Evolutionary conservation across 2,797 vertebrate species (phyloP).

Genomic region (Huso huso): DNA sequence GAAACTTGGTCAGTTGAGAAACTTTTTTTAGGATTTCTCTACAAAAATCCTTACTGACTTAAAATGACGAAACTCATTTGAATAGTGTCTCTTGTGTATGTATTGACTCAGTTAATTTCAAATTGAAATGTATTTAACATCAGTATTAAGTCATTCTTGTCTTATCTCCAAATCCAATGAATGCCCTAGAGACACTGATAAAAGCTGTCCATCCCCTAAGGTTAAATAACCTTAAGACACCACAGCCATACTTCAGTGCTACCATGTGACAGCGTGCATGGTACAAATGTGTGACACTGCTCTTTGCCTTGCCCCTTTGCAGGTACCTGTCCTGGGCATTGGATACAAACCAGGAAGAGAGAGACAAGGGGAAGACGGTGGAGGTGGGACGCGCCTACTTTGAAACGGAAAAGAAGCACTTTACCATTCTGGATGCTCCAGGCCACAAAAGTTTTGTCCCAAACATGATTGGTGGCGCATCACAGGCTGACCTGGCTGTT

Average conservation of each 20-base stretch:
- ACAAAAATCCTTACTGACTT: not conserved
- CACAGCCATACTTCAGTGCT: no score
- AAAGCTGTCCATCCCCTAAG: no score
- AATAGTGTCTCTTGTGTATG: no score
- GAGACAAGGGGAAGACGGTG: conserved; percentile 96
- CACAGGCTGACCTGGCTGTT: conserved; percentile 91
- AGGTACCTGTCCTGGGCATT: conserved; percentile 98
- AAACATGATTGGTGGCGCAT: conserved; percentile 97
- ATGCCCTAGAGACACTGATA: no score
- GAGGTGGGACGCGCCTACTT: conserved; percentile 95
- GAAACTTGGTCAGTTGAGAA: conserved; percentile 82
- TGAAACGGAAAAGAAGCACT: conserved; percentile 95
- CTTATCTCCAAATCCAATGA: no score
- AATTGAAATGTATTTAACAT: no score
- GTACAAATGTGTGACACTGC: no score
- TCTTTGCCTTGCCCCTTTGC: not conserved
- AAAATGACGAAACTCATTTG: no score
- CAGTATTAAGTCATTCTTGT: no score
- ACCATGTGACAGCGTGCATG: no score
- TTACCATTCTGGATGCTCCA: conserved; percentile 94
- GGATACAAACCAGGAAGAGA: conserved; percentile 95
- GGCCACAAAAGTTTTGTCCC: conserved; percentile 98
- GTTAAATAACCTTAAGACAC: no score
- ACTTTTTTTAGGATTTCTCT: not conserved
- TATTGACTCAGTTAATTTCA: no score